Evolutionary conservation across 2,797 vertebrate genomes (phyloP), one percentile per base, ranked within the genome.

Genomic region (Micrastur ruficollis): DNA sequence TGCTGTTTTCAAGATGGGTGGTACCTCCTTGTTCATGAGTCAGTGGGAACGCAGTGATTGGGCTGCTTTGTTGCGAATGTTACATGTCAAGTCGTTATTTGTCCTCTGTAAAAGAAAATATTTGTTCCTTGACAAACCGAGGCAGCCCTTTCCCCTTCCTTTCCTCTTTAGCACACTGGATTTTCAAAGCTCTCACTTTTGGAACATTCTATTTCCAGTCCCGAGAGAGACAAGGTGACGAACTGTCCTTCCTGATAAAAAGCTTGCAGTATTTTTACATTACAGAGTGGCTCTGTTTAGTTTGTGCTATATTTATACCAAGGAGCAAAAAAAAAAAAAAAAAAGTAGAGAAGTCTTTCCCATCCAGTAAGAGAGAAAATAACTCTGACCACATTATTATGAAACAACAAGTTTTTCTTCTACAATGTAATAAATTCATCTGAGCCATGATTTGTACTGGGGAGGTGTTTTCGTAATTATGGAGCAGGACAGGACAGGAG

Each of bases 211-310:
- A 96, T 96, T 97, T 94, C 90, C 78, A 97, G 81, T 89, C 90
- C 87, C 4, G 8, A 89, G 94, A 96, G 97, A 95, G 93, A 94
- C 89, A 94, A 95, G 95, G 90, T 97, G 97, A 97, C 38, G 58
- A 95, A 86, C 90, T 84, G 95, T 78, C 86, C 87, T 95, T 95
- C 93, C 91, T 94, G 96, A 97, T 97, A 98, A 97, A 97, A 97
- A 81, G 91, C 84, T 76, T 95, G 94, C 89, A 94, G 81, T 97
- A 94, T 91, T 97, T 97, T 96, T 96, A 93, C 95, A 93, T 97
- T 97, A 97, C 97, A 97, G 84, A 94, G 95, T 93, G 91, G 89
- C 88, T 97, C 95, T 98, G 96, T 97, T 97, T 97, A 95, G 95
- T 93, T 96, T 96, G 91, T 88, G 81, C 90, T 97, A 93, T 94